Percentiles rank a stretch among this genome's conserved stretches.
Evolutionary conservation across 1,140 invertebrate species (phyloP).

Genomic region (Acromyrmex echinatior): DNA sequence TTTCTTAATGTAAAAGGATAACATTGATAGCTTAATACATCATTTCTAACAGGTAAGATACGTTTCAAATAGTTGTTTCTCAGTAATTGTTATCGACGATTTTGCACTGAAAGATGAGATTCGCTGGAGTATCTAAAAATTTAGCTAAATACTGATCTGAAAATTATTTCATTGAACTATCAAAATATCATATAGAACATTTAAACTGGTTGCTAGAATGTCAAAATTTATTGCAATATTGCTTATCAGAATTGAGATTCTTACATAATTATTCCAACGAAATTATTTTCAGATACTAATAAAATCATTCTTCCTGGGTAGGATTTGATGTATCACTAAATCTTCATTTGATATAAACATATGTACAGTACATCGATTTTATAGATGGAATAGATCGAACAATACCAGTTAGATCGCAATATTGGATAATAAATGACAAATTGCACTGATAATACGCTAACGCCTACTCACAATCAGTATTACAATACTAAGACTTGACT

Average conservation of each 20-base stretch:
- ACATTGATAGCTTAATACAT: background rate
- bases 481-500: conserved; percentile 44
- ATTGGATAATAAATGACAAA: conserved; percentile 60
- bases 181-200: too few species aligned
- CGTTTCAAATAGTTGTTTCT: background rate
- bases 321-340: background rate
- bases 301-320: too few species aligned
- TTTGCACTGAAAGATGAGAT: background rate
- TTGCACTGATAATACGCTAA: conserved; percentile 54
- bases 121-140: too few species aligned
- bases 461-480: conserved; percentile 46
- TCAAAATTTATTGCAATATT: too few species aligned
- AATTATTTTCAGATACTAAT: too few species aligned
- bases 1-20: background rate
- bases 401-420: conserved; percentile 35
- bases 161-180: too few species aligned
- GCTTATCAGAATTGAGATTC: too few species aligned
- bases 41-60: background rate
- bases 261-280: too few species aligned
- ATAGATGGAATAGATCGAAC: background rate
- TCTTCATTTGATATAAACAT: background rate
- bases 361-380: conserved; percentile 2
- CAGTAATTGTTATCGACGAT: conserved; percentile 12
- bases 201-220: too few species aligned
- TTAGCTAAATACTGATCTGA: too few species aligned